phyloP scores from a whole-genome alignment of 2,888 invertebrate species.

The Polydrusus cervinus region DNA sequence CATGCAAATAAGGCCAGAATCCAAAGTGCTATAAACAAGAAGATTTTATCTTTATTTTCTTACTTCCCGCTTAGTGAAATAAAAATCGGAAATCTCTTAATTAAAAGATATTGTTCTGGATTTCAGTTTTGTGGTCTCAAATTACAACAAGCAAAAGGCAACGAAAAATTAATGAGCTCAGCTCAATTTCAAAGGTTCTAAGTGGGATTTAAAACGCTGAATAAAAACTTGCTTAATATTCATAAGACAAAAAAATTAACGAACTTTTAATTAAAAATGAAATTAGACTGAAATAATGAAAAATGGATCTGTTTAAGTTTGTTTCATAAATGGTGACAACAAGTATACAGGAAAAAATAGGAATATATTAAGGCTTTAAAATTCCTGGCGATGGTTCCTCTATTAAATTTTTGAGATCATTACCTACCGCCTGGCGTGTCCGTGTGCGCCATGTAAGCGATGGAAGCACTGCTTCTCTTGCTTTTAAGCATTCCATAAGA shows the following conservation, averaged over 20 bases:
- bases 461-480: too few species aligned
- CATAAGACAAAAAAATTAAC: background rate
- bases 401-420: too few species aligned
- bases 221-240: background rate
- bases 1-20: too few species aligned
- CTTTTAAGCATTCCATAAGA: too few species aligned
- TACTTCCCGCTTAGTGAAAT: background rate
- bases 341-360: too few species aligned
- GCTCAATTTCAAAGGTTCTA: background rate
- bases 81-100: slow-evolving; percentile 7
- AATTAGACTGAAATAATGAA: background rate
- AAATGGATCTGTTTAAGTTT: background rate
- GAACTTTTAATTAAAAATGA: background rate
- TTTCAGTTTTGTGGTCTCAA: background rate
- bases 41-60: background rate
- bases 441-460: too few species aligned
- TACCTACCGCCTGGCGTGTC: too few species aligned
- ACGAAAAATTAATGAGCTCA: slow-evolving; percentile 2
- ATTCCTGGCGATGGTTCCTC: too few species aligned
- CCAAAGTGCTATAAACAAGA: background rate
- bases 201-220: background rate
- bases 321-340: too few species aligned
- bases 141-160: background rate
- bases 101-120: slow-evolving; percentile 1
- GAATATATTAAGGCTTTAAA: too few species aligned